Conservation (phyloP, 2,888 invertebrate species). For the Myopa tessellatipennis region DNA sequence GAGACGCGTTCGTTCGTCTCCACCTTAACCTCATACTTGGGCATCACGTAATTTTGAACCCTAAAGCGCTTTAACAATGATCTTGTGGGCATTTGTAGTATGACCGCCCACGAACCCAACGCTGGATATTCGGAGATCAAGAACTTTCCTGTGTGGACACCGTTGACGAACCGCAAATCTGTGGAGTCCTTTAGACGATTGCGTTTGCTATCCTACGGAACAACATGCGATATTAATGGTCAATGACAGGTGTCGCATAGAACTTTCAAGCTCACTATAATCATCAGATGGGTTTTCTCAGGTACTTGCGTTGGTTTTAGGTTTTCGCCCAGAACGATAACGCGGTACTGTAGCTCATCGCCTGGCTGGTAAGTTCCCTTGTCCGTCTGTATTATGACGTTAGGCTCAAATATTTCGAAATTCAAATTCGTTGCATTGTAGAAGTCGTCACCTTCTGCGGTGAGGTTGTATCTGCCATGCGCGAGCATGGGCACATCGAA, state of each 20-base stretch:
- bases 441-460: conserved; percentile 79
- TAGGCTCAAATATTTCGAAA: conserved; percentile 68
- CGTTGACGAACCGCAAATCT: conserved; percentile 67
- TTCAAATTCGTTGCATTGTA: conserved; percentile 78
- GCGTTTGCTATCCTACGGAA: conserved; percentile 76
- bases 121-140: conserved; percentile 81
- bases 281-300: conserved; percentile 72
- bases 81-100: conserved; percentile 54
- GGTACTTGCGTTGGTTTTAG: conserved; percentile 76
- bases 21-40: conserved; percentile 90
- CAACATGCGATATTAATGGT: background rate
- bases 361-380: conserved; percentile 91
- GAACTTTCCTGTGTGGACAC: conserved; percentile 79
- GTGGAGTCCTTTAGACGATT: conserved; percentile 87
- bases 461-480: conserved; percentile 78
- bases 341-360: conserved; percentile 79
- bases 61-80: conserved; percentile 64
- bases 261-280: conserved; percentile 69
- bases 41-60: conserved; percentile 90
- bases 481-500: conserved; percentile 56
- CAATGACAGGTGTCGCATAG: background rate
- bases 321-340: conserved; percentile 74
- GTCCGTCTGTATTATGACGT: conserved; percentile 89
- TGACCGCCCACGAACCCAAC: conserved; percentile 86
- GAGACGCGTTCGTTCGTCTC: conserved; percentile 84